Evolutionary conservation across 64 coral and sea anemone genomes (phyloP).

Genomic region (Cladopsammia gracilis): DNA sequence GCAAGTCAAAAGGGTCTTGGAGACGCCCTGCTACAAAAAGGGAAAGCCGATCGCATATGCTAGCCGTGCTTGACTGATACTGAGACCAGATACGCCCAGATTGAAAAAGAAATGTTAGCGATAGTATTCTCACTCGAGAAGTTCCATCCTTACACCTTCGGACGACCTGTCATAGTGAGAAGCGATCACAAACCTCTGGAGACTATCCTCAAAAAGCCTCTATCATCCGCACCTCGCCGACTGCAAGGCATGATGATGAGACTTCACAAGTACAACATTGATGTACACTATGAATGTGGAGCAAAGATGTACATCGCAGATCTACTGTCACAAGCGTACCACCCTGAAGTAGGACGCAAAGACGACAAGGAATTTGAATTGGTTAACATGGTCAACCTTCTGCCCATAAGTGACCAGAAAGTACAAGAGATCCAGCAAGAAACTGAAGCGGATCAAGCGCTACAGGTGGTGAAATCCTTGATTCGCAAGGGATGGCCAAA

Average conservation of each 20-base stretch:
- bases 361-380: neutral
- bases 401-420: neutral
- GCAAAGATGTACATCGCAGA: conserved; percentile 63
- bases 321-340: conserved; percentile 22
- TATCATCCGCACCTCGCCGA: too few relatives aligned
- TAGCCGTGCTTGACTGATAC: neutral
- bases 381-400: conserved; percentile 1
- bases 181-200: conserved; percentile 56
- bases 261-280: neutral
- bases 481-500: neutral
- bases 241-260: too few relatives aligned
- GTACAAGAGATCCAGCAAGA: neutral
- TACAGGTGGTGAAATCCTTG: conserved; percentile 4
- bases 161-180: neutral
- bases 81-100: neutral
- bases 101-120: conserved; percentile 39
- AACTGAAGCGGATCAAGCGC: neutral
- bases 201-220: conserved; percentile 23
- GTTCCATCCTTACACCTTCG: neutral
- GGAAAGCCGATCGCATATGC: neutral
- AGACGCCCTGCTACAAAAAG: neutral
- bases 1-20: conserved; percentile 26
- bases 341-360: neutral
- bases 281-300: neutral
- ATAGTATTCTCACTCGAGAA: neutral